Percentiles rank a stretch among this genome's conserved stretches.
These are phyloP conservation scores for Rhinella marina DNA, from an alignment of 2,797 vertebrate genomes.

Conservation along the genomic window DNA sequence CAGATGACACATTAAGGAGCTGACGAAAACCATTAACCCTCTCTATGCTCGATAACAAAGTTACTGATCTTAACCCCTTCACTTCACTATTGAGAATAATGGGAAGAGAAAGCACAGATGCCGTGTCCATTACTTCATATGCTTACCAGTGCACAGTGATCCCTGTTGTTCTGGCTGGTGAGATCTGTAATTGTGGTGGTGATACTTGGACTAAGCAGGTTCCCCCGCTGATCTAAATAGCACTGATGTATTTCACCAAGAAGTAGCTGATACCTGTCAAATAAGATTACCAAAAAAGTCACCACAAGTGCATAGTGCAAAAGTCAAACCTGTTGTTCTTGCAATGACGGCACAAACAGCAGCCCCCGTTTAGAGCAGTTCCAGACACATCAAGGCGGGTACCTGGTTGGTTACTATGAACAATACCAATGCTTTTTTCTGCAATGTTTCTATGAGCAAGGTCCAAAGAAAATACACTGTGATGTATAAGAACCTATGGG, in stretches of 20 bases:
- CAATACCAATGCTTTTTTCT: background rate
- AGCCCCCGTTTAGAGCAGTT: background rate
- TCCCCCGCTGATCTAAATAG: constrained; percentile 93
- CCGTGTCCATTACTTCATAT: background rate
- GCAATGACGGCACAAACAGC: background rate
- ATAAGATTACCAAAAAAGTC: constrained; percentile 23
- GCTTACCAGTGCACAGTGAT: constrained; percentile 96
- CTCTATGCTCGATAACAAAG: no score
- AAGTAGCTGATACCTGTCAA: constrained; percentile 89
- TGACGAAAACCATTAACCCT: no score
- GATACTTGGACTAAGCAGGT: constrained; percentile 91
- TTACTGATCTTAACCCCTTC: no score
- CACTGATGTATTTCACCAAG: constrained; percentile 93
- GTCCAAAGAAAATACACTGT: no score
- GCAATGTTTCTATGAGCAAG: background rate
- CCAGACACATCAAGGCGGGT: background rate
- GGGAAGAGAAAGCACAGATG: background rate
- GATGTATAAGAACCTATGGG: no score
- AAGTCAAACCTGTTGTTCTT: background rate
- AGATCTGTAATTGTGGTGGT: constrained; percentile 93
- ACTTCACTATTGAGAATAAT: background rate
- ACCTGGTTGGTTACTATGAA: no score
- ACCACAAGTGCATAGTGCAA: background rate
- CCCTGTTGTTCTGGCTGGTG: constrained; percentile 92
- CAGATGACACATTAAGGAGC: no score